These are phyloP conservation scores for Canis aureus DNA, from an alignment of 2,113 vertebrate species.

Conservation along the genomic window DNA sequence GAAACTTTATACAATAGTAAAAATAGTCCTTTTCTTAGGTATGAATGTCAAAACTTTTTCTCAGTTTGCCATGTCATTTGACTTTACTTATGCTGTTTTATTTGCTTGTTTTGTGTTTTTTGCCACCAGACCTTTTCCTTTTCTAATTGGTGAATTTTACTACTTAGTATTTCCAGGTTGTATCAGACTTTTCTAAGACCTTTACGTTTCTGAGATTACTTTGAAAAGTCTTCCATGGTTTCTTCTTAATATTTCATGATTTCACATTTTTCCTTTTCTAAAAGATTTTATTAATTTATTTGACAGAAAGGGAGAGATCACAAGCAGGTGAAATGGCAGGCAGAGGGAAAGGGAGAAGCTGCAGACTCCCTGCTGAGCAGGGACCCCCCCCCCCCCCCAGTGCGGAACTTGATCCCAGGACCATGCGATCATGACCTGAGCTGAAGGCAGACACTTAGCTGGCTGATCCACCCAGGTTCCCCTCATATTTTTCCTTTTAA, in stretches of 20 bases:
- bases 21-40: constrained; percentile 1
- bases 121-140: neutral
- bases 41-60: neutral
- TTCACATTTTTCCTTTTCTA: neutral
- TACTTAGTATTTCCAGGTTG: neutral
- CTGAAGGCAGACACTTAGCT: too few species aligned
- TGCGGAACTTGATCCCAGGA: too few species aligned
- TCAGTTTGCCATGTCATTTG: neutral
- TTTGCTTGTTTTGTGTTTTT: neutral
- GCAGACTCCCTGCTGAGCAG: too few species aligned
- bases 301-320: too few species aligned
- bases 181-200: neutral
- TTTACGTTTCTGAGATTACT: neutral
- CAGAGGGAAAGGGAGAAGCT: too few species aligned
- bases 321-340: too few species aligned
- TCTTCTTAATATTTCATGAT: neutral
- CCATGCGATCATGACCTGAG: too few species aligned
- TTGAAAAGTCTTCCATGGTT: neutral
- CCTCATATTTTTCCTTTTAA: neutral
- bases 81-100: neutral
- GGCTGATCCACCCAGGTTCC: too few species aligned
- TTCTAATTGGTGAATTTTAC: neutral
- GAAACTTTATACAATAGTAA: neutral
- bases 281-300: too few species aligned
- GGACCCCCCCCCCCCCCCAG: too few species aligned